A percentile compares a stretch with the other conserved stretches of the same genome.
Evolutionary conservation across 2,797 vertebrate genomes (phyloP).

Genomic region (Falco berigora): DNA sequence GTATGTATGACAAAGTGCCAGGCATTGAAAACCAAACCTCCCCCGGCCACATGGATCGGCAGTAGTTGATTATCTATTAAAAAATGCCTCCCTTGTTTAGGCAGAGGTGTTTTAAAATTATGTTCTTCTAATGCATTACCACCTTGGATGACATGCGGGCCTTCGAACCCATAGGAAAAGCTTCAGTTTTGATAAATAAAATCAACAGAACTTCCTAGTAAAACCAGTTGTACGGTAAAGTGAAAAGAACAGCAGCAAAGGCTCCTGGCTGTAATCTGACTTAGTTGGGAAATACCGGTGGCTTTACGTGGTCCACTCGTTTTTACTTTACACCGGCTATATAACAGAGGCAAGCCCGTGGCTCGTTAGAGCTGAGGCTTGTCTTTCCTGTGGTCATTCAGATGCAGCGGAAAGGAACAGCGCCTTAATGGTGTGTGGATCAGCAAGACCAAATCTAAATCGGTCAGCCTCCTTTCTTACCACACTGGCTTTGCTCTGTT

Average conservation of each 20-base stretch:
- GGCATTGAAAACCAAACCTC: neutral
- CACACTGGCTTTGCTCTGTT: neutral
- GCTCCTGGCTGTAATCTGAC: neutral
- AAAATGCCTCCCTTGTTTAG: neutral
- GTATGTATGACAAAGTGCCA: neutral
- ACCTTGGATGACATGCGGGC: neutral
- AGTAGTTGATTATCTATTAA: neutral
- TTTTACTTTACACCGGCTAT: neutral
- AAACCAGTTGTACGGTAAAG: neutral
- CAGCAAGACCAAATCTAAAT: neutral
- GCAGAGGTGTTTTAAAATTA: neutral
- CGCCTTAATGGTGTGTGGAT: neutral
- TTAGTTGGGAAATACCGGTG: neutral
- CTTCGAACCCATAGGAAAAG: neutral
- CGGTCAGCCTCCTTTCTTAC: neutral
- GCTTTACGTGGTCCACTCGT: neutral
- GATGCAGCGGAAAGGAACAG: neutral
- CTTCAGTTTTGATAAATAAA: neutral
- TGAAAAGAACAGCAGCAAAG: neutral
- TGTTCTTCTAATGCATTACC: neutral
- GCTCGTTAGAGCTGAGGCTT: neutral
- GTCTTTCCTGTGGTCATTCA: neutral
- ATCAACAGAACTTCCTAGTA: neutral
- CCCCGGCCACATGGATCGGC: constrained; percentile 1
- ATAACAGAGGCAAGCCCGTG: neutral